Evolutionary conservation across 2,797 vertebrate species (phyloP), one percentile per base, ranked within the genome.

Genomic region (Channallabes apus): DNA sequence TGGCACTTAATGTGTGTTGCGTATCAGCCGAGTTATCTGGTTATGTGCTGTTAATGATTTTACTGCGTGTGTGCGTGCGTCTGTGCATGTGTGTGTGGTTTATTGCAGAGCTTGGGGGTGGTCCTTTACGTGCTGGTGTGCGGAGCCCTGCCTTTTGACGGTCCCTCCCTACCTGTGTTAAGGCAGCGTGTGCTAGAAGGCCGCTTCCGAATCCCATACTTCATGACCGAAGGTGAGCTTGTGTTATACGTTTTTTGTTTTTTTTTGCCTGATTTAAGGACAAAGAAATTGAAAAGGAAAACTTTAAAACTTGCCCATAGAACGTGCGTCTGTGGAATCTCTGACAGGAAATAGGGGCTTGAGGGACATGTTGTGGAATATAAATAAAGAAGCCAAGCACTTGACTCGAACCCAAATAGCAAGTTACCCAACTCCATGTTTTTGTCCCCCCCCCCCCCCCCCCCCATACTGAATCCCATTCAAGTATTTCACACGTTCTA

Each of bases 191-290:
- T 99, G 85, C 94, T 99, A 84, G 98, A 99, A 93, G 98, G 98
- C 87, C 96, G 98, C 91, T 99, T 99, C 94, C 96, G 98, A 82
- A 99, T 99, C 93, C 98, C 98, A 0, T 99, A 99, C 92, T 99
- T 99, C 92, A 99, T 99, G 98, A 99, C 98, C 85, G 98, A 99
- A 99, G 98, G 98, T 99, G 96, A 89, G 87, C 2, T 9, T 51
- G 12, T 61, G 22, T 6, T 51, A 0, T 46, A 1, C 12, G 2
- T 11, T 51, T 51, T 11, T 51, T 51, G 17, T 38, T 78, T 11
- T 59, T 35, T 82, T 46, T 62, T 15, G 56, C 7, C 35, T 62
- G 12, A 51, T n/a, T 73, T 14, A 3, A 76, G 77, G 58, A 46
- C 58, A 18, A 27, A 65, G 1, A 61, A 73, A 81, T 78, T 82